Percentiles rank a stretch among this genome's conserved stretches.
Conservation (phyloP, 2,113 vertebrate species). For the Columbina picui region DNA sequence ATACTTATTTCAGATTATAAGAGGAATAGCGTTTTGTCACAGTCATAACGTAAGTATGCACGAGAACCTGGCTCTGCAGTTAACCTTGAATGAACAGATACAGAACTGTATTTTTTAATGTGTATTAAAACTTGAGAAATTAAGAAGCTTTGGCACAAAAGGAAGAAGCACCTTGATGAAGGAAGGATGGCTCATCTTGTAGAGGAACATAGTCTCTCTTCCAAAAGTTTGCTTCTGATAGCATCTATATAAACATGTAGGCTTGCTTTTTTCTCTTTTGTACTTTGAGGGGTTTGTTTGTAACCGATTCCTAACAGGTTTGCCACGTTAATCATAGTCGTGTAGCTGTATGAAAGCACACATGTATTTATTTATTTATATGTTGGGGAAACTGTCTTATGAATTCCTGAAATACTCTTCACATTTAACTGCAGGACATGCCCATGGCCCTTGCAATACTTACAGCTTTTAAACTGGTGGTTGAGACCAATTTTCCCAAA, state of each 20-base stretch:
- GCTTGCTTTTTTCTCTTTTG: background rate
- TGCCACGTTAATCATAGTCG: background rate
- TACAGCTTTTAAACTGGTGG: background rate
- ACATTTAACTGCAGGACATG: background rate
- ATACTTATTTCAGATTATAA: constrained; percentile 88
- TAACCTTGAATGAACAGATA: background rate
- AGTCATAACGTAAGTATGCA: constrained; percentile 85
- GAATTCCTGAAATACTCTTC: background rate
- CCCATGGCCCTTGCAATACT: background rate
- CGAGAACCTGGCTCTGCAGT: background rate
- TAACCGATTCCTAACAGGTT: background rate
- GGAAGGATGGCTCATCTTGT: background rate
- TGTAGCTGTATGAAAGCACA: background rate
- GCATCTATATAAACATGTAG: background rate
- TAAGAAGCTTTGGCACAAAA: background rate
- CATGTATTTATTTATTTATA: rapidly evolving
- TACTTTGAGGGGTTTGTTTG: background rate
- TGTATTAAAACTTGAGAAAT: background rate
- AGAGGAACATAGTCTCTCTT: background rate
- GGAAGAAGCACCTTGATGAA: background rate
- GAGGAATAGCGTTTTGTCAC: constrained; percentile 88
- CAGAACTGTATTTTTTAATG: rapidly evolving
- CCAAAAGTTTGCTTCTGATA: background rate
- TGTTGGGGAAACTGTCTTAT: background rate
- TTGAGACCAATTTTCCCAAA: background rate